These are phyloP conservation scores for Coecobrya sp. DNA, from an alignment of 2,888 invertebrate genomes.

Conservation along the genomic window DNA sequence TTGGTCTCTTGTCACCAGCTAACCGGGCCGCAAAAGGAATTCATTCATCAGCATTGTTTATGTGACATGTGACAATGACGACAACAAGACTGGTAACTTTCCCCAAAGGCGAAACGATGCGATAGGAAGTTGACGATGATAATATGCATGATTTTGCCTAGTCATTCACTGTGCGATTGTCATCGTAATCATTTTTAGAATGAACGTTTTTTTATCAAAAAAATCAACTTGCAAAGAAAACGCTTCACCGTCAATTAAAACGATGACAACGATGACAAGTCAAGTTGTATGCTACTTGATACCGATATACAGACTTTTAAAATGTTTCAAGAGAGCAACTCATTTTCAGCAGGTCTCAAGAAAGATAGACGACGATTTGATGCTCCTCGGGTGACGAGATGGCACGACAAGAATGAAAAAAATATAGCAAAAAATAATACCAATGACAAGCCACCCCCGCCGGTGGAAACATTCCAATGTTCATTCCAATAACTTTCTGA, in stretches of 20 bases:
- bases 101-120: not conserved
- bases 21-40: slow-evolving; percentile 58
- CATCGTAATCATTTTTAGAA: slow-evolving; percentile 25
- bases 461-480: slow-evolving; percentile 51
- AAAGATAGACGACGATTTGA: not conserved
- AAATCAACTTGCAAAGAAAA: not conserved
- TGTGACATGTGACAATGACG: slow-evolving; percentile 76
- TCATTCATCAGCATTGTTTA: slow-evolving; percentile 69
- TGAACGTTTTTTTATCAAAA: not conserved
- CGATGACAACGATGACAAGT: slow-evolving; percentile 67
- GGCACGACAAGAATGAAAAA: slow-evolving; percentile 47
- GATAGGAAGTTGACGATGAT: slow-evolving; percentile 22
- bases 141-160: slow-evolving; percentile 40
- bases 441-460: slow-evolving; percentile 58
- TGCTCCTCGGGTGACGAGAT: slow-evolving; percentile 54
- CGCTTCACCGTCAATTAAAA: slow-evolving; percentile 17
- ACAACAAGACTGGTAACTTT: slow-evolving; percentile 58
- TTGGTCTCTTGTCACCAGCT: slow-evolving; percentile 48
- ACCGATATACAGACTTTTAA: slow-evolving; percentile 15
- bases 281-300: slow-evolving; percentile 70
- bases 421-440: slow-evolving; percentile 16
- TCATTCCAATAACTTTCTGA: not conserved
- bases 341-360: slow-evolving; percentile 12
- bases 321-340: not conserved
- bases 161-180: slow-evolving; percentile 56